Conservation (phyloP, 2,888 invertebrate species). For the Lordiphosa andalusiaca region DNA sequence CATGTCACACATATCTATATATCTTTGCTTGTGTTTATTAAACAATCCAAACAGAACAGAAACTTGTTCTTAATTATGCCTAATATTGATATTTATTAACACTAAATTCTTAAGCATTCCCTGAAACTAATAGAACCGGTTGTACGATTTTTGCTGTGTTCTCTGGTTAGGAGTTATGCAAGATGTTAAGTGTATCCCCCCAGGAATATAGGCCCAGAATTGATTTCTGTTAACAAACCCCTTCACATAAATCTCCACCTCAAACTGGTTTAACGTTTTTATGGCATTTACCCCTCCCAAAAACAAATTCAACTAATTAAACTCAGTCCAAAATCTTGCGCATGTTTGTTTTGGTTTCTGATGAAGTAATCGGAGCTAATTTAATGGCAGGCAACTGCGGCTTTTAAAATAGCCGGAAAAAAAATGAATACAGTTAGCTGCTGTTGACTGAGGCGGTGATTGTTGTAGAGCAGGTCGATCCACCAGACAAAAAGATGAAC, state of each 20-base stretch:
- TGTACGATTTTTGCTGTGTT: conserved; percentile 18
- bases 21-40: neutral
- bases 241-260: neutral
- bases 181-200: conserved; percentile 24
- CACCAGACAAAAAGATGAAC: neutral
- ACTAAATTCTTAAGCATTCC: conserved; percentile 44
- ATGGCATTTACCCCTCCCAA: conserved; percentile 33
- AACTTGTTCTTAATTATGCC: conserved; percentile 50
- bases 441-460: conserved; percentile 15
- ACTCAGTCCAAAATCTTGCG: conserved; percentile 18
- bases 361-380: conserved; percentile 60
- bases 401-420: conserved; percentile 65
- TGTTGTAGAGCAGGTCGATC: conserved; percentile 35
- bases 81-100: conserved; percentile 58
- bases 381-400: conserved; percentile 34
- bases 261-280: conserved; percentile 54
- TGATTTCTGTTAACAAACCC: conserved; percentile 9
- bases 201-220: conserved; percentile 10
- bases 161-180: conserved; percentile 17
- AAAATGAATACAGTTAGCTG: conserved; percentile 43
- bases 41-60: conserved; percentile 27
- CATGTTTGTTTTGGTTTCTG: conserved; percentile 19
- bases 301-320: conserved; percentile 39
- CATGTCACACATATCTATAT: neutral
- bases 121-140: conserved; percentile 66